These are phyloP conservation scores for Pseudopipra pipra DNA, from an alignment of 2,113 vertebrate species.

Conservation along the genomic window DNA sequence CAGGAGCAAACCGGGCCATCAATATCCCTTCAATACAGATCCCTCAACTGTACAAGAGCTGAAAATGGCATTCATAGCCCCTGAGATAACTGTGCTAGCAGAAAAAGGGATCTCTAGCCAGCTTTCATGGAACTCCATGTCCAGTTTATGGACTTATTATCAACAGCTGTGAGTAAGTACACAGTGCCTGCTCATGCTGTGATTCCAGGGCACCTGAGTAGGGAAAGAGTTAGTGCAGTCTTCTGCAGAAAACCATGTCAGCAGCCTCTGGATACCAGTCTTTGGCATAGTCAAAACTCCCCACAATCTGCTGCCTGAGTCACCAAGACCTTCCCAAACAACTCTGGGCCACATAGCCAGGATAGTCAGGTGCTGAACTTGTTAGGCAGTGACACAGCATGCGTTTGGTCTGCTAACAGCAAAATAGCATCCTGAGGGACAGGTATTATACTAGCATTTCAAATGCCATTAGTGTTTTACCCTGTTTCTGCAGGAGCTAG, in stretches of 20 bases:
- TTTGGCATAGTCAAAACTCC: not conserved
- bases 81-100: not conserved
- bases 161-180: not conserved
- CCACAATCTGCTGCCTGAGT: not conserved
- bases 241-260: not conserved
- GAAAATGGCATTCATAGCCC: not conserved
- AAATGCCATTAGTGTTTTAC: not conserved
- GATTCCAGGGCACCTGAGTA: not conserved
- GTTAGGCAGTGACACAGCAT: rapidly evolving
- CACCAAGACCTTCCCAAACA: not conserved
- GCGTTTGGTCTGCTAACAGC: not conserved
- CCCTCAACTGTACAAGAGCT: not conserved
- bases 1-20: not conserved
- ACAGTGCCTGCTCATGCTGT: not conserved
- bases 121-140: not conserved
- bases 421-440: not conserved
- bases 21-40: not conserved
- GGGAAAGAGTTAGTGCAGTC: not conserved
- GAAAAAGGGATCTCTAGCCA: not conserved
- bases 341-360: not conserved
- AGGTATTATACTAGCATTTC: not conserved
- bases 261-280: not conserved
- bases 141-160: not conserved
- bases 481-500: not conserved
- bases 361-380: not conserved